These are phyloP conservation scores for Tyria jacobaeae DNA, from an alignment of 2,888 invertebrate genomes.

Conservation along the genomic window DNA sequence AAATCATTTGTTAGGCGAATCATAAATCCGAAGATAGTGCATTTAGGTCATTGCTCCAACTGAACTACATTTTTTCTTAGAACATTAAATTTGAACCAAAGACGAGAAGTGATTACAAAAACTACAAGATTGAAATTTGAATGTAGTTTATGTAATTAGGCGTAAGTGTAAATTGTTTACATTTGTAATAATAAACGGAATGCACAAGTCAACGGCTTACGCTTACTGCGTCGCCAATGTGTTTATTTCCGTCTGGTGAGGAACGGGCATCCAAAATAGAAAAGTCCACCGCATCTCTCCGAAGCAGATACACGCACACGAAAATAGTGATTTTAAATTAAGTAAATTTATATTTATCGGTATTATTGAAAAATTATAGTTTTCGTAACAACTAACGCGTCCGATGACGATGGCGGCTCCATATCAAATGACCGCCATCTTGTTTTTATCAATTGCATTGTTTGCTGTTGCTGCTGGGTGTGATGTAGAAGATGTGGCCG, in stretches of 20 bases:
- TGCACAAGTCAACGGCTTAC: constrained; percentile 61
- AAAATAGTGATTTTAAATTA: constrained; percentile 43
- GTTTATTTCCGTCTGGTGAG: constrained; percentile 80
- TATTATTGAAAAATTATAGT: constrained; percentile 34
- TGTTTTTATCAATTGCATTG: constrained; percentile 62
- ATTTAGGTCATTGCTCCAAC: no score
- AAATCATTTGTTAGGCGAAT: no score
- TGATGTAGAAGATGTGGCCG: constrained; percentile 92
- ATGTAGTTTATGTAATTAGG: no score
- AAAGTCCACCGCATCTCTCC: constrained; percentile 78
- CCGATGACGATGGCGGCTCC: constrained; percentile 60
- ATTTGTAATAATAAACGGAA: constrained; percentile 58
- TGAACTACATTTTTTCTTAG: no score
- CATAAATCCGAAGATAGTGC: no score
- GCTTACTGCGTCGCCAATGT: constrained; percentile 68
- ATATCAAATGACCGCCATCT: constrained; percentile 73
- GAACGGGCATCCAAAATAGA: constrained; percentile 80
- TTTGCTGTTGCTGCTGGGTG: constrained; percentile 78
- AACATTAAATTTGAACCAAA: no score
- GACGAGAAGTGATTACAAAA: no score
- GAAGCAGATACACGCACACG: constrained; percentile 72
- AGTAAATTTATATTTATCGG: constrained; percentile 52
- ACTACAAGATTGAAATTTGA: no score
- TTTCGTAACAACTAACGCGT: constrained; percentile 47
- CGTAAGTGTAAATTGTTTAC: constrained; percentile 29